A percentile compares a stretch with the other conserved stretches of the same genome.
These are phyloP conservation scores for Apamea crenata DNA, from an alignment of 2,888 invertebrate genomes.

Conservation along the genomic window DNA sequence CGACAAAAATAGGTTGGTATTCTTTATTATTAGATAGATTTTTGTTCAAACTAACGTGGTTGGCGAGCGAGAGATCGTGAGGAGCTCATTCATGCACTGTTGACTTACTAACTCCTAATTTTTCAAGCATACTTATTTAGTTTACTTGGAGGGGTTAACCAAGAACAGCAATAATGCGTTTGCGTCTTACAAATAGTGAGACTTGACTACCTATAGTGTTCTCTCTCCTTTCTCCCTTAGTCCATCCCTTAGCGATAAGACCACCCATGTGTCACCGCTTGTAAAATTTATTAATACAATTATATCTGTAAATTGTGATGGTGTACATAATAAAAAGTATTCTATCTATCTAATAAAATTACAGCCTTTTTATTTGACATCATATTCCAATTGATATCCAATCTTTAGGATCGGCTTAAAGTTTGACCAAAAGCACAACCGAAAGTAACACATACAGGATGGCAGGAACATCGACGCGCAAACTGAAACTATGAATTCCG, in stretches of 20 bases:
- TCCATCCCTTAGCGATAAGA: too few relatives aligned
- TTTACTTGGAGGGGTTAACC: background rate
- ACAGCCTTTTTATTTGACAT: too few relatives aligned
- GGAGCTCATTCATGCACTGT: conserved; percentile 8
- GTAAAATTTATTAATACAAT: too few relatives aligned
- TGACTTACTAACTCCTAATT: conserved; percentile 17
- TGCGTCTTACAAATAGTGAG: background rate
- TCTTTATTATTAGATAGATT: background rate
- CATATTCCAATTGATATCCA: background rate
- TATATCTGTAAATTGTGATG: too few relatives aligned
- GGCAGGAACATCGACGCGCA: too few relatives aligned
- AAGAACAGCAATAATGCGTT: background rate
- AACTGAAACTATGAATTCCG: too few relatives aligned
- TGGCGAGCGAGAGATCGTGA: conserved; percentile 10
- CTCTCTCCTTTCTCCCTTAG: too few relatives aligned
- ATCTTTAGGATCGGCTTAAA: background rate
- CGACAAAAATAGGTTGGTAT: background rate
- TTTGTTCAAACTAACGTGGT: background rate
- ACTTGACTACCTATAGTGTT: too few relatives aligned
- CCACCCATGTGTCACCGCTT: too few relatives aligned
- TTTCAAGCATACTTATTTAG: conserved; percentile 1
- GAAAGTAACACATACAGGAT: background rate
- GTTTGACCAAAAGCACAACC: background rate
- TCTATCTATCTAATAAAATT: too few relatives aligned
- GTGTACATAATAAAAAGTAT: too few relatives aligned